Conservation (phyloP, 2,797 vertebrate species). For the Pseudochirops corinnae region DNA sequence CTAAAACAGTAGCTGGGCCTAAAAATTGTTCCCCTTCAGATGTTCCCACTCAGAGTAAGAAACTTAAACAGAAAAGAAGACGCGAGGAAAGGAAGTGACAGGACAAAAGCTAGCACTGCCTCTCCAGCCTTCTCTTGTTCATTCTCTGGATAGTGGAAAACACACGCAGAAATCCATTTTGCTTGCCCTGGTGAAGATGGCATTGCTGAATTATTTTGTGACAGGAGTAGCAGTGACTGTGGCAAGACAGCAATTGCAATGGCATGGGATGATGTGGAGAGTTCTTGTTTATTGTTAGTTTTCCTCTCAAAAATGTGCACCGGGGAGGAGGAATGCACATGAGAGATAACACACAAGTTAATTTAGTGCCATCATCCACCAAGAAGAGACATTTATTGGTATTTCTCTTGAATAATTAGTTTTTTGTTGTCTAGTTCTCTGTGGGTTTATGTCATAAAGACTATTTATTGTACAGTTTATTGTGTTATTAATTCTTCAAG, state of each 20-base stretch:
- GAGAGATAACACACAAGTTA: not conserved
- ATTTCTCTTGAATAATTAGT: constrained; percentile 61
- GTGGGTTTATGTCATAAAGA: constrained; percentile 49
- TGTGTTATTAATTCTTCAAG: constrained; percentile 40
- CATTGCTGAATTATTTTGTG: not conserved
- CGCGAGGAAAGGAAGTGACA: not conserved
- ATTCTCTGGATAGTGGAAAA: not conserved
- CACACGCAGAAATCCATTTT: not conserved
- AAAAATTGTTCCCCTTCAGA: not conserved
- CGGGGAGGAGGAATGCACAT: not conserved
- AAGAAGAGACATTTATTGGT: constrained; percentile 64
- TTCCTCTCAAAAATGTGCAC: not conserved
- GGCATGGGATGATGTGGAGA: not conserved
- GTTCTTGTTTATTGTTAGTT: not conserved
- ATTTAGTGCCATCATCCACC: constrained; percentile 26
- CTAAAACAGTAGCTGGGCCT: not conserved
- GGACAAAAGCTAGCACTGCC: not conserved
- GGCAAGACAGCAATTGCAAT: not conserved
- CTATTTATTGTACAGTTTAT: constrained; percentile 56
- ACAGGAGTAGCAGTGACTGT: not conserved
- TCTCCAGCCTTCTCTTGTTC: not conserved
- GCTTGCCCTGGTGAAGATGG: not conserved
- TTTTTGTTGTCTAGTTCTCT: constrained; percentile 31
- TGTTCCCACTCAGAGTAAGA: not conserved
- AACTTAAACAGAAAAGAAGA: not conserved